Evolutionary conservation across 1,140 invertebrate species (phyloP).

Genomic region (Bombus fervidus): DNA sequence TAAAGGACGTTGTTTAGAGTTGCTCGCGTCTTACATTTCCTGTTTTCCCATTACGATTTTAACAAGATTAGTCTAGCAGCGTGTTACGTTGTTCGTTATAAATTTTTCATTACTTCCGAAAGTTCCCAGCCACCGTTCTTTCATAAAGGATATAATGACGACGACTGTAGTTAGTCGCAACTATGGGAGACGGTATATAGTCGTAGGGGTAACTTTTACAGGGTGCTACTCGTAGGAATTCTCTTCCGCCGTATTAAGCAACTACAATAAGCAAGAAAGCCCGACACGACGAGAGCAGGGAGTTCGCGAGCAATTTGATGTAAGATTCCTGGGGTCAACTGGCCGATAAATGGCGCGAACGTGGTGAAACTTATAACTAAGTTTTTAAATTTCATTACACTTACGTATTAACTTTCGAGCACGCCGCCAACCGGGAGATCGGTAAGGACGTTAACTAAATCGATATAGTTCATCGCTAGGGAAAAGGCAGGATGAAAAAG

Average conservation of each 20-base stretch:
- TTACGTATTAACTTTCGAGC: constrained; percentile 1
- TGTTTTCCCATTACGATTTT: not conserved
- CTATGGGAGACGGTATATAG: no score
- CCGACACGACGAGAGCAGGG: not conserved
- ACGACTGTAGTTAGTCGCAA: not conserved
- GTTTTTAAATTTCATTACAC: constrained; percentile 42
- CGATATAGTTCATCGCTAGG: constrained; percentile 7
- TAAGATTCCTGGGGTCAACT: not conserved
- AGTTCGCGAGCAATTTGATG: not conserved
- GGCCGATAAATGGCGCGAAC: constrained; percentile 11
- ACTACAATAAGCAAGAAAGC: constrained; percentile 1
- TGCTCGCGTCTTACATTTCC: not conserved
- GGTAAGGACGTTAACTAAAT: not conserved
- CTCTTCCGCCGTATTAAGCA: not conserved
- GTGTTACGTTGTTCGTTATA: not conserved
- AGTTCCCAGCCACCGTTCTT: not conserved
- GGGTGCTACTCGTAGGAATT: not conserved
- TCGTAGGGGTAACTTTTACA: not conserved
- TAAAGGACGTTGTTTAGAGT: not conserved
- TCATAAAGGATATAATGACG: not conserved
- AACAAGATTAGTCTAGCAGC: not conserved
- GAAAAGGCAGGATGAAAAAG: no score
- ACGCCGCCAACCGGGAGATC: not conserved
- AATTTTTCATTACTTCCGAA: not conserved
- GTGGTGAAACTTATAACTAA: constrained; percentile 26